phyloP scores from a whole-genome alignment of 2,797 vertebrate genomes.

The Helarctos malayanus region DNA sequence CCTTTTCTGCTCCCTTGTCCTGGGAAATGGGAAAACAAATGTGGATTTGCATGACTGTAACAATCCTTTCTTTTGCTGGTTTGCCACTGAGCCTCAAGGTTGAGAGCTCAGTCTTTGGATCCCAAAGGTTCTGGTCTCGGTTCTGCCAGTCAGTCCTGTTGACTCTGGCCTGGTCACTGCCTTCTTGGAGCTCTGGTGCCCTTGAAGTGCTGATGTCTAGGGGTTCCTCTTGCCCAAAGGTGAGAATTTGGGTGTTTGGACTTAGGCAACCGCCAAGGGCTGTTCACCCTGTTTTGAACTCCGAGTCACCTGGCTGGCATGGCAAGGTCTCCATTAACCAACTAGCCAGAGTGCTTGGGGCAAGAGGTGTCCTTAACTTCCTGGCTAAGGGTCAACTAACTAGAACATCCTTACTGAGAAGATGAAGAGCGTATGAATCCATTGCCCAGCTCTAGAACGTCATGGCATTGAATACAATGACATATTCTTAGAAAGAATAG shows the following conservation, averaged over 20 bases:
- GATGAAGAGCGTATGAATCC: neutral
- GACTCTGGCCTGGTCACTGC: neutral
- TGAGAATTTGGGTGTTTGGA: slow-evolving; percentile 19
- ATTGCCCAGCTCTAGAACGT: neutral
- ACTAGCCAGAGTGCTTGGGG: slow-evolving; percentile 31
- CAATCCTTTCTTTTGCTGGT: neutral
- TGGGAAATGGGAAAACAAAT: slow-evolving; percentile 8
- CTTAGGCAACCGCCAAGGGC: neutral
- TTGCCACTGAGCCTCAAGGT: neutral
- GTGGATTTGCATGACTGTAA: neutral
- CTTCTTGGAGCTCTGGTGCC: neutral
- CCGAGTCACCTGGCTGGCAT: slow-evolving; percentile 1
- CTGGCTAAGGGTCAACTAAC: slow-evolving; percentile 38
- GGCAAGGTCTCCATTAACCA: slow-evolving; percentile 49
- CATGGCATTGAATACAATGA: neutral
- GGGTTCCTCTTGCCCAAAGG: neutral
- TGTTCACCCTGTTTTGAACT: neutral
- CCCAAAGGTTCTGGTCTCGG: neutral
- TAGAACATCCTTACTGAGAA: slow-evolving; percentile 41
- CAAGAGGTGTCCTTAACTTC: slow-evolving; percentile 64
- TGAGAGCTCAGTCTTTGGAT: neutral
- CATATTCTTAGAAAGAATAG: slow-evolving; percentile 49
- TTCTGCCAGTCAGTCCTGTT: neutral
- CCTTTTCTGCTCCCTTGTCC: neutral
- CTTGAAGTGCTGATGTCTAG: neutral